Evolutionary conservation across 2,888 invertebrate genomes (phyloP), one percentile per base, ranked within the genome.

Genomic region (Pheosia gnoma): DNA sequence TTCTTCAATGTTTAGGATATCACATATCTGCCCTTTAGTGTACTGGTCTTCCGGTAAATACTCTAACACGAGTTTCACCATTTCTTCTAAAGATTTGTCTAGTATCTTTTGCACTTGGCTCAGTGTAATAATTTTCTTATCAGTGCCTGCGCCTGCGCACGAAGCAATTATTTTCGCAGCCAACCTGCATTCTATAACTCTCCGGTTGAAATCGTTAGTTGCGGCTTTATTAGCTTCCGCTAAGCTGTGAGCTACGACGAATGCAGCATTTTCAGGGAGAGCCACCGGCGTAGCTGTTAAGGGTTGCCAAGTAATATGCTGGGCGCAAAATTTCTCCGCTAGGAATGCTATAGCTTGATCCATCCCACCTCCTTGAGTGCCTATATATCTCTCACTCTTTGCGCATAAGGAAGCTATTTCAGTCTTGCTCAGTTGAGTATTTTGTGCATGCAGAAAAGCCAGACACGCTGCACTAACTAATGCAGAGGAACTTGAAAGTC

Each of bases 351-450:
- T 99, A 0, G 99, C 99, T 91, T 99, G 99, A 90, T 99, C 99
- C 99, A 99, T 99, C 66, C 99, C 99, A 52, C 99, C 99, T 38
- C 99, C 99, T 89, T 98, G 97, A 0, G 99, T 99, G 37, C 99
- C 99, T 74, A 99, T 98, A 79, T 97, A 98, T 70, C 97, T 95
- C 90, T 99, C 99, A 83, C 98, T 97, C 71, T 94, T 94, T 0
- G 99, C 98, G 84, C 99, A 98, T 68, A 99, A 88, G 57, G 96
- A 95, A 13, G 99, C 99, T 72, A 99, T 91, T 66, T 95, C 95
- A 49, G 90, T 89, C 84, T 95, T 95, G 74, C 94, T 75, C 80
- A 94, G 75, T 43, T 70, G 67, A 36, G 74, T 79, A 68, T 94
- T 84, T 68, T 90, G 88, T 41, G 95, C 95, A 74, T 96, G 90